Evolutionary conservation across 2,888 invertebrate genomes (phyloP).

Genomic region (Drosophila acutilabella): DNA sequence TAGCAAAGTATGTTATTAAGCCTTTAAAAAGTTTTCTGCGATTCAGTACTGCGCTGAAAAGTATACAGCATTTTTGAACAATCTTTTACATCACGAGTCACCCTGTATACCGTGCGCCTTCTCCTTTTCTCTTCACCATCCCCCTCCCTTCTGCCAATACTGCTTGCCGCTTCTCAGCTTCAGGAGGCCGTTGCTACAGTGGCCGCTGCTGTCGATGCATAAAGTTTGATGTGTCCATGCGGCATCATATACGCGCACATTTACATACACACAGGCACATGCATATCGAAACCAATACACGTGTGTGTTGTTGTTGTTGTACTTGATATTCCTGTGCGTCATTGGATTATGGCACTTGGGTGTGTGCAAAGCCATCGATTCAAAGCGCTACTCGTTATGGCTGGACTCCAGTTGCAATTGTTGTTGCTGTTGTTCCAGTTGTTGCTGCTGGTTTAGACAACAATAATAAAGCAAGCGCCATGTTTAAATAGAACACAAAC

Average conservation of each 20-base stretch:
- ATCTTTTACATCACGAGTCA: slow-evolving; percentile 18
- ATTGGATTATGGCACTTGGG: slow-evolving; percentile 85
- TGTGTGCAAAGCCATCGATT: slow-evolving; percentile 84
- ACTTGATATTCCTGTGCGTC: slow-evolving; percentile 83
- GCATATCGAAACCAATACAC: slow-evolving; percentile 20
- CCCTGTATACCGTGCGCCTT: slow-evolving; percentile 45
- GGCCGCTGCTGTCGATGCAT: slow-evolving; percentile 71
- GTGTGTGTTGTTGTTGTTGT: slow-evolving; percentile 48
- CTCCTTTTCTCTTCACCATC: background rate
- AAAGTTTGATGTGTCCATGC: slow-evolving; percentile 84
- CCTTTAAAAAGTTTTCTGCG: no score
- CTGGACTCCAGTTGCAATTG: slow-evolving; percentile 25
- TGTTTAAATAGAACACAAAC: slow-evolving; percentile 75
- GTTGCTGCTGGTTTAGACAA: slow-evolving; percentile 49
- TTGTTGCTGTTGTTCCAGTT: slow-evolving; percentile 14
- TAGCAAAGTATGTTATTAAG: no score
- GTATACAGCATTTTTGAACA: slow-evolving; percentile 36
- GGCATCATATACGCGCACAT: slow-evolving; percentile 79
- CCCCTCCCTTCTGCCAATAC: background rate
- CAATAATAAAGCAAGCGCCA: slow-evolving; percentile 76
- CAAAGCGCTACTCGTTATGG: slow-evolving; percentile 70
- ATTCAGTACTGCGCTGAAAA: slow-evolving; percentile 26
- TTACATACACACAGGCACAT: slow-evolving; percentile 50
- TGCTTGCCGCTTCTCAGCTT: background rate
- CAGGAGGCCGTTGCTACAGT: slow-evolving; percentile 26